Evolutionary conservation across 2,888 invertebrate genomes (phyloP).

Genomic region (Halictus quadricinctus): DNA sequence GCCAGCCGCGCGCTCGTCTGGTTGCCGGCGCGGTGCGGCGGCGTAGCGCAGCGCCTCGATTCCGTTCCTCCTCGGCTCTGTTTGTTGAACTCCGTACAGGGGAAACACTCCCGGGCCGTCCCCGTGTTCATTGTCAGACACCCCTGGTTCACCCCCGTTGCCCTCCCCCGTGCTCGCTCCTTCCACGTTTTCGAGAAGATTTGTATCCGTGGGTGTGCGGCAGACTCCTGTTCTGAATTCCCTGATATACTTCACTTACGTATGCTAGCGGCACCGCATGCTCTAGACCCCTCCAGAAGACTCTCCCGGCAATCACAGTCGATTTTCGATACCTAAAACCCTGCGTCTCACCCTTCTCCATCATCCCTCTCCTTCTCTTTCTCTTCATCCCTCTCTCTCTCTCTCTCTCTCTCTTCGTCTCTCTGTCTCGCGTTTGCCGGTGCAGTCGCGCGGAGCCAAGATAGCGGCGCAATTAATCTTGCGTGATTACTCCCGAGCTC

Average conservation of each 20-base stretch:
- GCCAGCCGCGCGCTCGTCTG: background rate
- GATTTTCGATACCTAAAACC: constrained; percentile 42
- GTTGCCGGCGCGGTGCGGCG: too few species aligned
- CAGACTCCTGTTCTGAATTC: constrained; percentile 62
- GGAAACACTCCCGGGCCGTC: constrained; percentile 49
- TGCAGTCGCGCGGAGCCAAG: constrained; percentile 27
- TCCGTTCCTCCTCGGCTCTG: constrained; percentile 40
- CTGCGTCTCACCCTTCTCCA: background rate
- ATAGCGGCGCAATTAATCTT: constrained; percentile 53
- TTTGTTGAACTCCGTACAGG: constrained; percentile 55
- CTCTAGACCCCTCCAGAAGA: background rate
- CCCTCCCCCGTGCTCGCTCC: constrained; percentile 18
- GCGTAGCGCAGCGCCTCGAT: constrained; percentile 21
- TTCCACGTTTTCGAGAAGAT: constrained; percentile 60
- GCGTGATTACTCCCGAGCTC: constrained; percentile 31
- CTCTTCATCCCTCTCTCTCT: background rate
- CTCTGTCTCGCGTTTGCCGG: background rate
- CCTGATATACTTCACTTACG: constrained; percentile 63
- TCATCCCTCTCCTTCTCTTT: background rate
- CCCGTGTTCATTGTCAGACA: constrained; percentile 50
- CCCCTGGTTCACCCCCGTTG: background rate
- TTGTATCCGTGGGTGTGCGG: constrained; percentile 61
- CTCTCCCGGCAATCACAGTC: constrained; percentile 28
- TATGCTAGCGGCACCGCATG: constrained; percentile 40
- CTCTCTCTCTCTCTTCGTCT: background rate